Evolutionary conservation across 2,888 invertebrate species (phyloP), one percentile per base, ranked within the genome.

Genomic region (Pterobdella sp.): DNA sequence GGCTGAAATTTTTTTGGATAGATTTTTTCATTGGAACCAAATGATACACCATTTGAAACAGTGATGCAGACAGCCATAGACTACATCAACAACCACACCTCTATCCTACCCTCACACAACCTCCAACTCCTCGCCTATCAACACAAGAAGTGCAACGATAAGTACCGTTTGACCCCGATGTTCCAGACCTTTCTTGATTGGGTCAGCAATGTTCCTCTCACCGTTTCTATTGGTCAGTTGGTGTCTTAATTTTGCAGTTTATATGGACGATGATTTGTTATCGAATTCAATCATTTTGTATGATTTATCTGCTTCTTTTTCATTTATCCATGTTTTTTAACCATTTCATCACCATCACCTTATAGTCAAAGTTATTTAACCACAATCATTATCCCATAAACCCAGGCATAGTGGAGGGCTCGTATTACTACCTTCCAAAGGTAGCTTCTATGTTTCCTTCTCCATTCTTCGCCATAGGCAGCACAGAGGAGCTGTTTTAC

Each of bases 91-190:
- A 7, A 56, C 14, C 60, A 56, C n/a, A 26, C 60, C 4, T 56
- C 60, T 3, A 56, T 56, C 60, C 60, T 56, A 26, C 60, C 60
- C n/a, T 18, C 60, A 14, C 60, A 56, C 60, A 7, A 56, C 60
- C n/a, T 56, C 60, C 18, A 56, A 3, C 60, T 56, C 60, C 18
- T n/a, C 60, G 26, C 60, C n/a, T 56, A 56, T 26, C 7, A 22
- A 3, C 60, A 56, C 60, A 7, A 22, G n/a, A n/a, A 18, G n/a
- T 22, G n/a, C n/a, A n/a, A n/a, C n/a, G n/a, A n/a, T n/a, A n/a
- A n/a, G n/a, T n/a, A n/a, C n/a, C n/a, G n/a, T n/a, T n/a, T n/a
- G n/a, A 56, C 60, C 60, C 3, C 60, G 4, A 7, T 56, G 4
- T 4, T 56, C 14, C 7, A n/a, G 26, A 18, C 10, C 7, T 56